A percentile compares a stretch with the other conserved stretches of the same genome.
phyloP scores from a whole-genome alignment of 2,797 vertebrate species.

The Urosaurus nigricauda region DNA sequence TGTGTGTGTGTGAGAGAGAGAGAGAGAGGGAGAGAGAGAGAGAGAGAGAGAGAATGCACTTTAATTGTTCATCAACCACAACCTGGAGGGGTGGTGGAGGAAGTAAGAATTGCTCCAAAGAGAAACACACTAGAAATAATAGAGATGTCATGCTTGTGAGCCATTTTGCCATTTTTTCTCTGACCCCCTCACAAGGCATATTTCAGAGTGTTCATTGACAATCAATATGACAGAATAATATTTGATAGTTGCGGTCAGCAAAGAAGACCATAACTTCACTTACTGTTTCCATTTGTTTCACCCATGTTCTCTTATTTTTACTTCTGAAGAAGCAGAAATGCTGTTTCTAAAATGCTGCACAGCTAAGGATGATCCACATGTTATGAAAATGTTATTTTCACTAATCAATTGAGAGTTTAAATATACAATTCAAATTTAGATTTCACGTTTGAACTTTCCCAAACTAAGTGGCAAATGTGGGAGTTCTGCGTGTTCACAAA shows the following conservation, averaged over 20 bases:
- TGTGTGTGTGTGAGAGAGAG: not conserved
- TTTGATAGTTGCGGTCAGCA: not conserved
- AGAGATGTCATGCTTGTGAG: slow-evolving; percentile 14
- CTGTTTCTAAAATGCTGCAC: not conserved
- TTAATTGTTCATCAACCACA: slow-evolving; percentile 21
- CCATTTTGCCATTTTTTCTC: slow-evolving; percentile 26
- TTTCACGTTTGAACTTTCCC: not conserved
- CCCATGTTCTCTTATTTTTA: not conserved
- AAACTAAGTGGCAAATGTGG: not conserved
- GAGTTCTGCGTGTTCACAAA: not conserved
- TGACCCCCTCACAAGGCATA: slow-evolving; percentile 33
- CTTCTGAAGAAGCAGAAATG: not conserved
- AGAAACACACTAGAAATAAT: not conserved
- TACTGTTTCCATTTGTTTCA: not conserved
- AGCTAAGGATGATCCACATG: not conserved
- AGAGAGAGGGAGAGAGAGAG: too few relatives aligned
- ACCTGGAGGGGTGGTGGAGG: not conserved
- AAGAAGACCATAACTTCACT: not conserved
- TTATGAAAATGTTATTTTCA: not conserved
- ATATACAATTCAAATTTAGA: not conserved
- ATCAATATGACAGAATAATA: not conserved
- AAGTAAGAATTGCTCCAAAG: not conserved
- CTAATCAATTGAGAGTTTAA: not conserved
- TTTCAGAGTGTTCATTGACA: slow-evolving; percentile 47
- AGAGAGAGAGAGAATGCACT: not conserved